Evolutionary conservation across 2,113 vertebrate genomes (phyloP).

Genomic region (Phrynocephalus versicolor): DNA sequence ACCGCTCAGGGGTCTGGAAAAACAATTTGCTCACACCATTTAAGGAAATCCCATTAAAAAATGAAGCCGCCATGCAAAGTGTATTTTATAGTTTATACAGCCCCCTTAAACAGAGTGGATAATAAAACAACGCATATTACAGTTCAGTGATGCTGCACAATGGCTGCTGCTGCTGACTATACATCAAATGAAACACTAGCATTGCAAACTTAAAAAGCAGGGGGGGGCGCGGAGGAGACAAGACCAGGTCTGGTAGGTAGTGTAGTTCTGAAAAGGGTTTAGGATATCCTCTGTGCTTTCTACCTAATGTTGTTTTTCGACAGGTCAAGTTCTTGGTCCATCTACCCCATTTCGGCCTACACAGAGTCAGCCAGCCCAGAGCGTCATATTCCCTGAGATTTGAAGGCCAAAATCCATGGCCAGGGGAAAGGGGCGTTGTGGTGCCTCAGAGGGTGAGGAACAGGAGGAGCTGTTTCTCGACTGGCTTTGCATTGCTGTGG

Average conservation of each 20-base stretch:
- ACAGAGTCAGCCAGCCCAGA: too few species aligned
- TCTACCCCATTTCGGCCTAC: too few species aligned
- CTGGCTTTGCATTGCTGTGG: too few species aligned
- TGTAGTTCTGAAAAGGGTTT: not conserved
- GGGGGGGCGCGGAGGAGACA: too few species aligned
- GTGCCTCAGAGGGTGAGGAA: too few species aligned
- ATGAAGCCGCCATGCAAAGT: conserved; percentile 6
- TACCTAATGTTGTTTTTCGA: not conserved
- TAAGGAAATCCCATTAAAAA: not conserved
- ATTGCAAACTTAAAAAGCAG: not conserved
- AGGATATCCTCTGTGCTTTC: too few species aligned
- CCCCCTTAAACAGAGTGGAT: not conserved
- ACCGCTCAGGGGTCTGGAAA: conserved; percentile 12
- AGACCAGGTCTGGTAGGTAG: not conserved
- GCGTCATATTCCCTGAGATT: too few species aligned
- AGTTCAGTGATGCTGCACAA: not conserved
- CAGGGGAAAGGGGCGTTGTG: too few species aligned
- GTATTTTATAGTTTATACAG: conserved; percentile 5
- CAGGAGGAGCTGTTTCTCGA: too few species aligned
- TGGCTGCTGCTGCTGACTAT: not conserved
- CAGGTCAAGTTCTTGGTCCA: too few species aligned
- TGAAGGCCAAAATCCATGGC: too few species aligned
- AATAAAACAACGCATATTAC: not conserved
- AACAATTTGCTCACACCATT: not conserved
- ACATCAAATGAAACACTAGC: not conserved